Percentiles rank a stretch among this genome's conserved stretches.
phyloP scores from a whole-genome alignment of 2,113 vertebrate species.

The Heterotis niloticus region DNA sequence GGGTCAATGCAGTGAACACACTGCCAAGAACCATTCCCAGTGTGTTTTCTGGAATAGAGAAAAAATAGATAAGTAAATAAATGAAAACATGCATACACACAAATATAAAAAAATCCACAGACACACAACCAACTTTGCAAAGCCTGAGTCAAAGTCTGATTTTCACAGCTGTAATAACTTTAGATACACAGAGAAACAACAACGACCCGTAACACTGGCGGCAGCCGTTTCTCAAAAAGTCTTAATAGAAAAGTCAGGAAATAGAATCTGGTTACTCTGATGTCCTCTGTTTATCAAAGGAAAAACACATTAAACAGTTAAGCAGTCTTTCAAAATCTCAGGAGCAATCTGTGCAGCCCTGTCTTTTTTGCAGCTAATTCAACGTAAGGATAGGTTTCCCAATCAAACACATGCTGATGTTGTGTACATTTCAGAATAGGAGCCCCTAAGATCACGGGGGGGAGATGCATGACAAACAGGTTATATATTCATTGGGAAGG shows the following conservation, averaged over 20 bases:
- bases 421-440: not conserved
- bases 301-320: conserved; percentile 1
- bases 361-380: not conserved
- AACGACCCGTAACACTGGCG: not conserved
- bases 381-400: not conserved
- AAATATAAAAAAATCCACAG: not conserved
- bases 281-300: not conserved
- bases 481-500: not conserved
- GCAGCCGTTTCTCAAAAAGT: not conserved
- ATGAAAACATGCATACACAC: not conserved
- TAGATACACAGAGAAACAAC: not conserved
- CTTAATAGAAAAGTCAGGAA: not conserved
- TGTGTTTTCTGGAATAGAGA: conserved; percentile 37
- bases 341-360: not conserved
- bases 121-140: not conserved
- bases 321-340: not conserved
- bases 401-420: not conserved
- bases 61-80: conserved; percentile 10
- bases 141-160: not conserved
- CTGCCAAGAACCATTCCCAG: conserved; percentile 45
- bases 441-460: not conserved
- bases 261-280: not conserved
- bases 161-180: not conserved
- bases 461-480: not conserved
- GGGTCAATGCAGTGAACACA: conserved; percentile 32